Evolutionary conservation across 2,888 invertebrate species (phyloP), one percentile per base, ranked within the genome.

Genomic region (Dynastes hyllus): DNA sequence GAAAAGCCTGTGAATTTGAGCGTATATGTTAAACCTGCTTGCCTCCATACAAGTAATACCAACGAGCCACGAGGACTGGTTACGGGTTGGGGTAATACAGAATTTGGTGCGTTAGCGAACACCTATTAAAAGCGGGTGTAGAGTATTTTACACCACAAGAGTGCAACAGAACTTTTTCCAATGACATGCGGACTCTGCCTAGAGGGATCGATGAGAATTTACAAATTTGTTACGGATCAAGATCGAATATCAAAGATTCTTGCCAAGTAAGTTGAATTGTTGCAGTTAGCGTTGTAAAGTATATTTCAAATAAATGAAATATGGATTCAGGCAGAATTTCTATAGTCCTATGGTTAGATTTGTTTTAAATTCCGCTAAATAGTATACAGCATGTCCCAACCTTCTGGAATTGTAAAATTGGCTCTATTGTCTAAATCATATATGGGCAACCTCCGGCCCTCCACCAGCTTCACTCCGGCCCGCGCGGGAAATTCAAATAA

Each of bases 101-200:
- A 84, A 78, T 16, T 40, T 58, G 45, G 40, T 16, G 13, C 2
- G 2, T 51, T 9, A 78, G 55, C 53, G 66, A 78, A 13, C 86
- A 88, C 81, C 84, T 92, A 67, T 83, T 89, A 2, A 91, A 91
- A 84, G 91, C 91, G 0, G 87, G 86, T 2, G 16, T 85, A 92
- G 1, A 84, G 84, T 0, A 83, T 87, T 13, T 88, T 89, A 29
- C 84, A 0, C 80, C 82, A 2, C 11, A 78, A 0, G 81, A 82
- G 11, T 92, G 92, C 79, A 85, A 86, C 53, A 32, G 22, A 22
- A 55, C 78, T 0, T 82, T 81, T 32, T 65, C 27, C 0, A 77
- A 29, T 40, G 78, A 79, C 22, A 69, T 16, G 8, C 32, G 70
- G 32, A 66, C n/a, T 16, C 53, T 80, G 22, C 75, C 79, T 13